phyloP scores from a whole-genome alignment of 2,113 vertebrate genomes.

The Hydropotes inermis region DNA sequence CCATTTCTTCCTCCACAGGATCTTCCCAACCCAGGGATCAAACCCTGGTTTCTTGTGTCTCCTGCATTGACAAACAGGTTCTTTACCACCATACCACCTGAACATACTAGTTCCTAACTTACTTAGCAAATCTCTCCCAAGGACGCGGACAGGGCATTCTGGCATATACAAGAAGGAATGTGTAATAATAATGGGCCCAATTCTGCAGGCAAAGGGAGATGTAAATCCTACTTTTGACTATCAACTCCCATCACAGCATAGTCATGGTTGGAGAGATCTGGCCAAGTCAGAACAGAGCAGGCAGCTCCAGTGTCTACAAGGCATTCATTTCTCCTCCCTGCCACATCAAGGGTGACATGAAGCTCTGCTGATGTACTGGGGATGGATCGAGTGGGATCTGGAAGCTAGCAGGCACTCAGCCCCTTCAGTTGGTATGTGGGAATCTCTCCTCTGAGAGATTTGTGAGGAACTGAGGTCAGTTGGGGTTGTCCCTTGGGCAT shows the following conservation, averaged over 20 bases:
- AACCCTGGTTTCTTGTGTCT: background rate
- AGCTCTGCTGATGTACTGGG: background rate
- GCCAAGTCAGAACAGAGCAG: background rate
- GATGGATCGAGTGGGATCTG: background rate
- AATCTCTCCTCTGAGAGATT: background rate
- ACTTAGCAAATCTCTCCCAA: background rate
- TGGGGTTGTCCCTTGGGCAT: background rate
- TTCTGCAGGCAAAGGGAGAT: background rate
- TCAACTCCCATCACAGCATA: background rate
- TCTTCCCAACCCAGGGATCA: background rate
- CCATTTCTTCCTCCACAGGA: background rate
- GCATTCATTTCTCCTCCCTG: background rate
- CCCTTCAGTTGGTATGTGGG: background rate
- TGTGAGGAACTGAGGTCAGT: background rate
- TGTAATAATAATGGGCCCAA: background rate
- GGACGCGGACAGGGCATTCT: background rate
- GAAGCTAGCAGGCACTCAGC: background rate
- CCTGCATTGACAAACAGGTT: background rate
- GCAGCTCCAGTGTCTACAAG: background rate
- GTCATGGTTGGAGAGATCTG: background rate
- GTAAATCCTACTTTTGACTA: background rate
- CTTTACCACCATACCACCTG: background rate
- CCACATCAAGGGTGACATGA: background rate
- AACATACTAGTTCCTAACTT: background rate
- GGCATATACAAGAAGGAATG: background rate